phyloP scores from a whole-genome alignment of 2,113 vertebrate species.

The Hipposideros armiger region DNA sequence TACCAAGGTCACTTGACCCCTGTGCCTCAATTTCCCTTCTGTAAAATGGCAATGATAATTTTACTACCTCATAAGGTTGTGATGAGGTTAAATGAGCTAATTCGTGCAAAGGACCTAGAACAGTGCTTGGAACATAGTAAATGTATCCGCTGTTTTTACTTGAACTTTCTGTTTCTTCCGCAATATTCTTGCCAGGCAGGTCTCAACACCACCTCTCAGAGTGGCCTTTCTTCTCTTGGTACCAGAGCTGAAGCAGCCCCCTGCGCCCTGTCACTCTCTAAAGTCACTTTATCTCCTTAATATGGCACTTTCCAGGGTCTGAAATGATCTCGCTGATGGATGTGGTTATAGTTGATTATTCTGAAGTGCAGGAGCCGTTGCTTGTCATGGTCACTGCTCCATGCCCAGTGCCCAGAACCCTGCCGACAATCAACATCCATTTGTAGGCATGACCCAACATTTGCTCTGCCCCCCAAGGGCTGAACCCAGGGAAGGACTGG shows the following conservation, averaged over 20 bases:
- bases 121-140: not conserved
- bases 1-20: not conserved
- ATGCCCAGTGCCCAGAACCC: not conserved
- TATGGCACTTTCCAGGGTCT: not conserved
- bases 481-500: not conserved
- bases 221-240: not conserved
- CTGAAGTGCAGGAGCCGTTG: not conserved
- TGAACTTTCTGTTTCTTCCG: not conserved
- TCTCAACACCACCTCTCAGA: not conserved
- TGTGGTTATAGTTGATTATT: not conserved
- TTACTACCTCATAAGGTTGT: not conserved
- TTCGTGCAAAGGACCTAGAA: not conserved
- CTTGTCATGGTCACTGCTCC: not conserved
- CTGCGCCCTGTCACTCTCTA: not conserved
- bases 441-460: not conserved
- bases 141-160: not conserved
- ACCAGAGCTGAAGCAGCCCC: not conserved
- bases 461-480: not conserved
- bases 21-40: not conserved
- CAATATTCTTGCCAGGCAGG: not conserved
- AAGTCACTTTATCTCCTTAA: not conserved
- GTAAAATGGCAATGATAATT: not conserved
- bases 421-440: not conserved
- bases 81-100: not conserved
- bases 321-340: not conserved